A percentile compares a stretch with the other conserved stretches of the same genome.
Evolutionary conservation across 2,888 invertebrate genomes (phyloP).

Genomic region (Tenthredo amoena): DNA sequence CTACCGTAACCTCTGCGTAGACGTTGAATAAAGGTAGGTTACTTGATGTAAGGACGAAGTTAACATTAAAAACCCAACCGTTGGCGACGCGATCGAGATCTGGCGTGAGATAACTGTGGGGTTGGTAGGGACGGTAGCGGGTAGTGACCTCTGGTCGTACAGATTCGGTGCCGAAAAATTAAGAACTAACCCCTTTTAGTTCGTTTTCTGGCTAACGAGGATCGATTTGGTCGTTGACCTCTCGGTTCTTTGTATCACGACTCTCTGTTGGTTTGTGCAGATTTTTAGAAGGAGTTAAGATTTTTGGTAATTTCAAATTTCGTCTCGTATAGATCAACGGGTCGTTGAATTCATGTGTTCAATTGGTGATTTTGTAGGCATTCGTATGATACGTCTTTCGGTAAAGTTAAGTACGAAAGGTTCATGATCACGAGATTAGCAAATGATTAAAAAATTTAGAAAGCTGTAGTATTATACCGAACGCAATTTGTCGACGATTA

Average conservation of each 20-base stretch:
- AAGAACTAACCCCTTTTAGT: background rate
- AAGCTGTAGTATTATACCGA: background rate
- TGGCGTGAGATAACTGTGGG: conserved; percentile 27
- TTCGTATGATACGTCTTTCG: background rate
- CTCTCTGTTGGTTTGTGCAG: background rate
- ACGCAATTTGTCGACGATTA: background rate
- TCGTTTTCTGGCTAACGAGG: background rate
- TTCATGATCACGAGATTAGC: background rate
- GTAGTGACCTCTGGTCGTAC: conserved; percentile 37
- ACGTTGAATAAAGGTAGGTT: background rate
- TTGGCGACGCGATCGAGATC: conserved; percentile 25
- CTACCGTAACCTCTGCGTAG: conserved; percentile 19
- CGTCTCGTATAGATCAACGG: background rate
- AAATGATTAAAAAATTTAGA: background rate
- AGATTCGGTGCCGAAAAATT: conserved; percentile 26
- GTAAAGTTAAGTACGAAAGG: background rate
- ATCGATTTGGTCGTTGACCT: conserved; percentile 28
- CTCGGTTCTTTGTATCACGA: background rate
- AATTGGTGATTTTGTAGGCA: background rate
- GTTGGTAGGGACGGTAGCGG: background rate
- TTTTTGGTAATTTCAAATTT: background rate
- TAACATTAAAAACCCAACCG: conserved; percentile 1
- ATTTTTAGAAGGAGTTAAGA: background rate
- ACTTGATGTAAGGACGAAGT: conserved; percentile 30
- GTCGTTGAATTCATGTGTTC: background rate